Evolutionary conservation across 1,140 invertebrate genomes (phyloP).

Genomic region (Muscidifurax raptorellus): DNA sequence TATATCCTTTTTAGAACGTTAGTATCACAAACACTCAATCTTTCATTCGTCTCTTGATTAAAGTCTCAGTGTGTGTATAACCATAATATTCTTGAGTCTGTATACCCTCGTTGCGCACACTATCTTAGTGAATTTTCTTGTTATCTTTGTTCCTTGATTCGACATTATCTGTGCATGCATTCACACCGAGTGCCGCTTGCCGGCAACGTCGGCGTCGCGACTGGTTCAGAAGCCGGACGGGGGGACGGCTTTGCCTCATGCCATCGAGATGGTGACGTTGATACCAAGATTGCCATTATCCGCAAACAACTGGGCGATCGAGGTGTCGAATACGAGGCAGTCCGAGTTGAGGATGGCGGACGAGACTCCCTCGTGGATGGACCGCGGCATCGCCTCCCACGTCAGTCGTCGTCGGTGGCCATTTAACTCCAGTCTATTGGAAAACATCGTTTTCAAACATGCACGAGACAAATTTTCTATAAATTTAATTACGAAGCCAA

Average conservation of each 20-base stretch:
- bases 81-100: conserved; percentile 14
- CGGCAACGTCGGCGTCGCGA: not conserved
- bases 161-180: not conserved
- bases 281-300: conserved; percentile 99
- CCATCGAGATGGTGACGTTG: conserved; percentile 98
- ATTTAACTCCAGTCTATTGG: conserved; percentile 92
- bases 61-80: conserved; percentile 15
- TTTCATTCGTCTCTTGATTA: conserved; percentile 3
- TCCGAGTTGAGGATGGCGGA: conserved; percentile 99
- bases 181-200: conserved; percentile 37
- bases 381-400: conserved; percentile 99
- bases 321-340: conserved; percentile 99
- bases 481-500: not conserved
- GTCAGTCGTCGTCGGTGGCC: conserved; percentile 94
- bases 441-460: not conserved
- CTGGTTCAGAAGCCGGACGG: conserved; percentile 41
- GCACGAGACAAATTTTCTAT: not conserved
- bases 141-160: conserved; percentile 16
- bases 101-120: conserved; percentile 19
- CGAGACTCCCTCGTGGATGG: conserved; percentile 98
- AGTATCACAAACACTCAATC: conserved; percentile 52
- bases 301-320: conserved; percentile 98
- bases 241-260: conserved; percentile 74
- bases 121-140: not conserved
- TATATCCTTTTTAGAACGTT: conserved; percentile 44